phyloP scores from a whole-genome alignment of 2,888 invertebrate species.

The Theristus sp. region DNA sequence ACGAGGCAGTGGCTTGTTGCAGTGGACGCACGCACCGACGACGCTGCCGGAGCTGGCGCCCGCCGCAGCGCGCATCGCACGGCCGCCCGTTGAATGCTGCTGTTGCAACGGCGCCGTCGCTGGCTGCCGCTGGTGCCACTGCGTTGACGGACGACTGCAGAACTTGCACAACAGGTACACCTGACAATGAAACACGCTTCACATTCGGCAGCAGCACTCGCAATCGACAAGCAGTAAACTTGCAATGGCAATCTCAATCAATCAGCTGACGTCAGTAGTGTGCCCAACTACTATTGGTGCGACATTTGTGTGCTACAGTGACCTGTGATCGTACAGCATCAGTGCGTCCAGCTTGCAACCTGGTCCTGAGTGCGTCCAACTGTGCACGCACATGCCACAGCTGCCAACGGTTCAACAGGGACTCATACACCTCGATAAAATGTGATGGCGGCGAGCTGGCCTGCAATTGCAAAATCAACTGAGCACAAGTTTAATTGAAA shows the following conservation, averaged over 20 bases:
- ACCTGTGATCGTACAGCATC: background rate
- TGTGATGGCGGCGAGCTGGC: background rate
- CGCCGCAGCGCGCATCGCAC: too few species aligned
- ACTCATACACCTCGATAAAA: background rate
- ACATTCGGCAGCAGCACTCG: background rate
- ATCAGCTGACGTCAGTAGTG: too few species aligned
- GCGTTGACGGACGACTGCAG: background rate
- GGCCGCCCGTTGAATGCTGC: background rate
- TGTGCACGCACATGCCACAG: background rate
- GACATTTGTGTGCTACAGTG: too few species aligned
- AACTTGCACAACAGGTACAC: background rate
- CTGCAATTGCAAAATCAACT: background rate
- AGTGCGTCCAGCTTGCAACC: background rate
- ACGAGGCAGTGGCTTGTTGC: constrained; percentile 78
- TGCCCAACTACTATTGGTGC: too few species aligned
- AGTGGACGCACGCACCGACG: constrained; percentile 54
- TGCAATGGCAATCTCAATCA: too few species aligned
- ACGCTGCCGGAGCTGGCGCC: too few species aligned
- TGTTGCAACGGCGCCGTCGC: background rate
- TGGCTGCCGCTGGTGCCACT: background rate
- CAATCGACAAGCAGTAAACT: too few species aligned
- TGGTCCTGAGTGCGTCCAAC: background rate
- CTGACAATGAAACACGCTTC: background rate
- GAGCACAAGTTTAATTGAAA: background rate
- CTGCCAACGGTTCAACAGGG: constrained; percentile 17